These are phyloP conservation scores for Leptothorax acervorum DNA, from an alignment of 2,888 invertebrate species.

Conservation along the genomic window DNA sequence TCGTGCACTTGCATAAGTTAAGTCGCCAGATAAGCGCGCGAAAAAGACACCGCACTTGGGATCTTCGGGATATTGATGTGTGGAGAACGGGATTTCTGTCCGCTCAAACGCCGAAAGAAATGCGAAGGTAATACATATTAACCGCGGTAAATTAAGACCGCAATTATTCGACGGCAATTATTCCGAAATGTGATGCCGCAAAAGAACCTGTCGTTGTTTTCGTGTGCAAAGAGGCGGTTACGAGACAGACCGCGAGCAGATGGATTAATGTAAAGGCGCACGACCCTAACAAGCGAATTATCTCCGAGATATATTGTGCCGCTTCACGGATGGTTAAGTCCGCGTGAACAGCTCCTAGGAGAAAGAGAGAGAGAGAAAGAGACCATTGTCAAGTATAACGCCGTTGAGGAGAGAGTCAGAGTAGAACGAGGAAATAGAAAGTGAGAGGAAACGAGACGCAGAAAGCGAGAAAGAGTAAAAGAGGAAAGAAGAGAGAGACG, in stretches of 20 bases:
- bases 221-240: conserved; percentile 67
- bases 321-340: conserved; percentile 84
- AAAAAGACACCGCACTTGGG: not conserved
- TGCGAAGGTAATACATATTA: conserved; percentile 51
- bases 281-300: conserved; percentile 83
- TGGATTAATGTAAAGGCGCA: conserved; percentile 77
- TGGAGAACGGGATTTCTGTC: not conserved
- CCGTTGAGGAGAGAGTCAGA: conserved; percentile 43
- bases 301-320: conserved; percentile 81
- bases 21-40: not conserved
- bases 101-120: conserved; percentile 18
- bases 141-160: conserved; percentile 67
- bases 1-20: not conserved
- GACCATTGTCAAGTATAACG: conserved; percentile 29
- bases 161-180: conserved; percentile 59
- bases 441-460: conserved; percentile 55
- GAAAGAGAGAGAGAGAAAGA: conserved; percentile 41
- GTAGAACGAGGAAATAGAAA: conserved; percentile 54
- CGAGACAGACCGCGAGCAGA: conserved; percentile 69
- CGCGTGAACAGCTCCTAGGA: conserved; percentile 69
- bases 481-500: conserved; percentile 36
- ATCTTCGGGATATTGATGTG: not conserved
- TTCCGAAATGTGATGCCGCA: conserved; percentile 57
- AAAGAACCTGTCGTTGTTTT: conserved; percentile 60
- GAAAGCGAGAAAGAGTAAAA: conserved; percentile 52